Conservation (phyloP, 2,113 vertebrate genomes). For the Pachyramphus minor region DNA sequence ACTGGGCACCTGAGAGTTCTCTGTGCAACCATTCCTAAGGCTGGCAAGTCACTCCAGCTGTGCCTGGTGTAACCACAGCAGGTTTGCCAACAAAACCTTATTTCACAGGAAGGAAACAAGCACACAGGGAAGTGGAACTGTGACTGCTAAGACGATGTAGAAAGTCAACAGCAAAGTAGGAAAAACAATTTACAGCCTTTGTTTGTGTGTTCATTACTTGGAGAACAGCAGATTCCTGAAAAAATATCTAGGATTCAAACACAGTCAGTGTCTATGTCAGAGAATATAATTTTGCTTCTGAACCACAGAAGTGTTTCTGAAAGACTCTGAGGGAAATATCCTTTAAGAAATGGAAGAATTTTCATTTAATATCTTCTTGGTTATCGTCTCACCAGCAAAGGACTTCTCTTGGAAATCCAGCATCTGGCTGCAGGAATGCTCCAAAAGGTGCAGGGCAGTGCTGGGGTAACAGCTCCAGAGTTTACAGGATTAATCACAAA, state of each 20-base stretch:
- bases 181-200: background rate
- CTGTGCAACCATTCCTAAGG: background rate
- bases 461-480: background rate
- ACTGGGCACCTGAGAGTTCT: accelerated
- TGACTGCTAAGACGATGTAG: background rate
- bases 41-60: background rate
- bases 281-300: background rate
- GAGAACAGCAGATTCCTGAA: background rate
- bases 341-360: background rate
- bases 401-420: background rate
- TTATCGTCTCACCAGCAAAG: background rate
- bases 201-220: background rate
- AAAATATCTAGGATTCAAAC: background rate
- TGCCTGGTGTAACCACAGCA: background rate
- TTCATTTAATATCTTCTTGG: background rate
- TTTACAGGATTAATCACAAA: background rate
- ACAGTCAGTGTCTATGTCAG: accelerated
- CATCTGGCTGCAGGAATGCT: background rate
- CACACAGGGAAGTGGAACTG: background rate
- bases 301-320: background rate
- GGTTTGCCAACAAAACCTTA: background rate
- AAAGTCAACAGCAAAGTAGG: background rate
- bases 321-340: background rate
- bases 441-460: background rate
- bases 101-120: background rate